phyloP scores from a whole-genome alignment of 2,888 invertebrate species.

The Nasonovia ribisnigri region DNA sequence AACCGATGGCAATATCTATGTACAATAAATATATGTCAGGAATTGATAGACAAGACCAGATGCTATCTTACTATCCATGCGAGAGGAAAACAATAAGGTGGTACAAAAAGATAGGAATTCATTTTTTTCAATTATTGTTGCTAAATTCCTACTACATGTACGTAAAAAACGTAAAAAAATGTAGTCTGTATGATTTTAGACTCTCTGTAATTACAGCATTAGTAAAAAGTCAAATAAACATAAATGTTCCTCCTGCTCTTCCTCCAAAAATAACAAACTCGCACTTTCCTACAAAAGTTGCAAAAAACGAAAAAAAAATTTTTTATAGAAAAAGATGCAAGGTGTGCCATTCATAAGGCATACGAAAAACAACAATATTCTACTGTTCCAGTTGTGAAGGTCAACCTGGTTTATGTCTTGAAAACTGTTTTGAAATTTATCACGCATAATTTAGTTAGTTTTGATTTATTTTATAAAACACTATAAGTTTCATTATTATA shows the following conservation, averaged over 20 bases:
- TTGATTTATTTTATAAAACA: neutral
- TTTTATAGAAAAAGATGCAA: constrained; percentile 11
- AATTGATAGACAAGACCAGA: constrained; percentile 47
- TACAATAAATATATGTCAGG: constrained; percentile 62
- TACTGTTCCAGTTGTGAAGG: neutral
- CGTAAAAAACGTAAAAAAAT: constrained; percentile 22
- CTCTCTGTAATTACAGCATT: neutral
- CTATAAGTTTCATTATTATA: neutral
- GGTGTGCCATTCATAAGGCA: neutral
- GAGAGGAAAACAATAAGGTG: constrained; percentile 25
- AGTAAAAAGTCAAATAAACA: neutral
- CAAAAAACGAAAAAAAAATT: constrained; percentile 43
- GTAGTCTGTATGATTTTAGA: constrained; percentile 7
- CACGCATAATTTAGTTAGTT: neutral
- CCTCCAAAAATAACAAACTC: too few species aligned
- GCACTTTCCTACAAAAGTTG: constrained; percentile 2
- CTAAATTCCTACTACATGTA: neutral
- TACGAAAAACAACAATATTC: constrained; percentile 24
- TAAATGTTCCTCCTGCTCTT: neutral
- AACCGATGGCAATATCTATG: constrained; percentile 45
- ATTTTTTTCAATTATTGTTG: neutral
- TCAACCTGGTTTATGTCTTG: neutral
- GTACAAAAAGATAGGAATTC: neutral
- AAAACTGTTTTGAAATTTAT: constrained; percentile 22
- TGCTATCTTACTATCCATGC: constrained; percentile 65